phyloP scores from a whole-genome alignment of 2,797 vertebrate species.

The Rhinoraja longicauda region DNA sequence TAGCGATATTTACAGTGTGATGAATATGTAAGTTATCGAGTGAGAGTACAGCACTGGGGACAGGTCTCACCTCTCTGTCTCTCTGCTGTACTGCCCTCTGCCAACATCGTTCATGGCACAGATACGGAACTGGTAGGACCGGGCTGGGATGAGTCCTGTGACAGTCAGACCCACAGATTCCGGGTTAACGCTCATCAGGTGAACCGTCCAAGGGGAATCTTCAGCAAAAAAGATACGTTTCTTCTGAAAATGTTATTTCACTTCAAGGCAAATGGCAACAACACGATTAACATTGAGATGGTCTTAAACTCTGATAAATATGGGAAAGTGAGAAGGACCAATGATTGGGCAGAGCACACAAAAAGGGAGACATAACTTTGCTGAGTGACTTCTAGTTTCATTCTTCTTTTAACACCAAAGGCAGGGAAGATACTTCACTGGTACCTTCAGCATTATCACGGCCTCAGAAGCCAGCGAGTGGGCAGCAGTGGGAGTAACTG shows the following conservation, averaged over 20 bases:
- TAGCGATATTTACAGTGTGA: background rate
- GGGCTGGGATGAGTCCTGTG: constrained; percentile 79
- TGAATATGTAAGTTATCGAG: background rate
- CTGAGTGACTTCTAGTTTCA: background rate
- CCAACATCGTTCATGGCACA: constrained; percentile 91
- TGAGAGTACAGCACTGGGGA: background rate
- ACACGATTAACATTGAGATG: no score
- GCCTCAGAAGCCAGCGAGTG: background rate
- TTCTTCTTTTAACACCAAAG: background rate
- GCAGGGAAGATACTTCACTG: background rate
- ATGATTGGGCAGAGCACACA: background rate
- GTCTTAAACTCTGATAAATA: background rate
- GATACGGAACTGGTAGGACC: constrained; percentile 92
- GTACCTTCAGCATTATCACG: background rate
- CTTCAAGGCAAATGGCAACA: background rate
- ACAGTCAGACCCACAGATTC: constrained; percentile 70
- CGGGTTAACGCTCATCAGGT: constrained; percentile 80
- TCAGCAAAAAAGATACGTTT: background rate
- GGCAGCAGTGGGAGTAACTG: background rate
- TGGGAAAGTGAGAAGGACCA: background rate
- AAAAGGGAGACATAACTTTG: background rate
- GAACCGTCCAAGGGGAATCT: constrained; percentile 88
- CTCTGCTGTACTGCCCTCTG: constrained; percentile 89
- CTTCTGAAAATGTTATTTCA: background rate
- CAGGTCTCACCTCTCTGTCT: constrained; percentile 79